phyloP scores from a whole-genome alignment of 2,797 vertebrate species.

The Dermochelys coriacea region DNA sequence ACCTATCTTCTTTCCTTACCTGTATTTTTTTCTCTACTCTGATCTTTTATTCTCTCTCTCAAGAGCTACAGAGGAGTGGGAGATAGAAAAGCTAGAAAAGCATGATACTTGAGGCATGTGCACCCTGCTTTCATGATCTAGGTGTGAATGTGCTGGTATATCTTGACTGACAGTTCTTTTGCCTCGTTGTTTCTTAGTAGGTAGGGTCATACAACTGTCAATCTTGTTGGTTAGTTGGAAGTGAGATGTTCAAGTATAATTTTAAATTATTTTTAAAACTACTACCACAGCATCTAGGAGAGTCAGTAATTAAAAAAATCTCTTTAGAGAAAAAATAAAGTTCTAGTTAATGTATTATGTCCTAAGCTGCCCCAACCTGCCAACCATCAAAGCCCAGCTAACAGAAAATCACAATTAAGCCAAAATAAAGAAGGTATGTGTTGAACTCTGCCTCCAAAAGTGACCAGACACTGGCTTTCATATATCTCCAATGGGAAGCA shows the following conservation, averaged over 20 bases:
- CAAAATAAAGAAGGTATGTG: conserved; percentile 25
- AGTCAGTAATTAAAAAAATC: conserved; percentile 44
- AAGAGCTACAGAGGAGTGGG: not conserved
- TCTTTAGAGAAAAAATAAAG: not conserved
- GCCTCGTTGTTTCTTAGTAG: not conserved
- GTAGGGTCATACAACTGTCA: not conserved
- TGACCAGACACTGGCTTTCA: conserved; percentile 19
- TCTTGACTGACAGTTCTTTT: not conserved
- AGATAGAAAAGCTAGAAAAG: conserved; percentile 5
- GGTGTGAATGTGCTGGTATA: not conserved
- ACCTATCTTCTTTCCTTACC: not conserved
- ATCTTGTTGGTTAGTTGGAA: not conserved
- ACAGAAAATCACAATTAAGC: conserved; percentile 38
- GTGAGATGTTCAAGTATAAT: not conserved
- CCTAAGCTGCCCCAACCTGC: not conserved
- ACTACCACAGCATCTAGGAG: conserved; percentile 34
- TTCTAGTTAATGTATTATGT: conserved; percentile 28
- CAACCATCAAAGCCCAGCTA: conserved; percentile 15
- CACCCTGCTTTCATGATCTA: not conserved
- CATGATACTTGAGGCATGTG: not conserved
- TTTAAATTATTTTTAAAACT: not conserved
- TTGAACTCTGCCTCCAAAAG: conserved; percentile 39
- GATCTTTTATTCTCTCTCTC: not conserved
- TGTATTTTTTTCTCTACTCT: conserved; percentile 8
- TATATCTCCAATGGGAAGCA: not conserved